A percentile compares a stretch with the other conserved stretches of the same genome.
Evolutionary conservation across 2,797 vertebrate species (phyloP).

Genomic region (Falco berigora): DNA sequence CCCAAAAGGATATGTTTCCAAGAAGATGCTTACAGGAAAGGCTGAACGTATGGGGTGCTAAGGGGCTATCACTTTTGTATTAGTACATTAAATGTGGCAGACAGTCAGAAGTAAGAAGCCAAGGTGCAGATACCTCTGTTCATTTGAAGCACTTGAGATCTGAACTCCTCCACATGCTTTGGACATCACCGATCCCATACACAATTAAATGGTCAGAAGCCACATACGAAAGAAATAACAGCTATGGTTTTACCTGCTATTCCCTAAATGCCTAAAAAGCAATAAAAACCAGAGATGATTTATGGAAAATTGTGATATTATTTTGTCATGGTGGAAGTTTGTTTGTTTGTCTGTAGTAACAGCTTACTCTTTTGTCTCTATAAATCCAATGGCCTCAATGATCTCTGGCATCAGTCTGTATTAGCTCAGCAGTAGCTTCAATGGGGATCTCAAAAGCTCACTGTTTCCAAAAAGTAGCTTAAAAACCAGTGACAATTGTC

Average conservation of each 20-base stretch:
- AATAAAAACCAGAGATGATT: neutral
- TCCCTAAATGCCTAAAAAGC: neutral
- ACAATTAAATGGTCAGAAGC: neutral
- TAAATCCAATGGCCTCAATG: neutral
- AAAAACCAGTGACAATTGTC: neutral
- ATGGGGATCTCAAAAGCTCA: neutral
- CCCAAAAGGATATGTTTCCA: neutral
- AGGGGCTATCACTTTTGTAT: neutral
- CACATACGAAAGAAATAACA: neutral
- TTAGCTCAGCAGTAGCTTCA: neutral
- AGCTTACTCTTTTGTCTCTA: neutral
- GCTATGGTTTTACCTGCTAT: neutral
- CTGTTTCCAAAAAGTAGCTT: neutral
- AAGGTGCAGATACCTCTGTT: neutral
- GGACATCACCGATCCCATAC: neutral
- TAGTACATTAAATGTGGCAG: neutral
- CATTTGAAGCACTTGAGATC: neutral
- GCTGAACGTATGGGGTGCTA: neutral
- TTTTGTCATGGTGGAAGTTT: neutral
- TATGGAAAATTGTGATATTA: neutral
- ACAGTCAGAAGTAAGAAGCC: neutral
- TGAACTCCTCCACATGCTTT: neutral
- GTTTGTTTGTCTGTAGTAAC: neutral
- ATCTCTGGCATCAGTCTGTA: neutral
- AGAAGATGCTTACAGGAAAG: neutral